Evolutionary conservation across 2,888 invertebrate genomes (phyloP).

Genomic region (Cabera pusaria): DNA sequence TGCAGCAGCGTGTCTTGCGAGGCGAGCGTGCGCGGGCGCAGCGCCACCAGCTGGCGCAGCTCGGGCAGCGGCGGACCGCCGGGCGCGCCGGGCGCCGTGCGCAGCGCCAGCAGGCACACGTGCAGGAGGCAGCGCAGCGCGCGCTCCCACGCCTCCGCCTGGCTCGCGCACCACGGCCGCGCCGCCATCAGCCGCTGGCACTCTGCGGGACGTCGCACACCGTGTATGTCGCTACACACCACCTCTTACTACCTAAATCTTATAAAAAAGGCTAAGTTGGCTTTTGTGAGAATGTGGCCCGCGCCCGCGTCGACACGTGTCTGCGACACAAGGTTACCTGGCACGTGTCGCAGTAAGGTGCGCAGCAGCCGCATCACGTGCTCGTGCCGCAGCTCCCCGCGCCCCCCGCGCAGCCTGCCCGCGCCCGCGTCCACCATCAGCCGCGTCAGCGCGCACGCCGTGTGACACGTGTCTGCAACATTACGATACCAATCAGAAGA

Average conservation of each 20-base stretch:
- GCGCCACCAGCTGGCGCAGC: constrained; percentile 70
- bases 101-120: constrained; percentile 88
- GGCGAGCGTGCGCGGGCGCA: constrained; percentile 87
- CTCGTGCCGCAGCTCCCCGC: constrained; percentile 70
- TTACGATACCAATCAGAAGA: no score
- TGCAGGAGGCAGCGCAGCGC: constrained; percentile 90
- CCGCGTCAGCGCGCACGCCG: constrained; percentile 93
- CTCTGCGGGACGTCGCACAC: constrained; percentile 60
- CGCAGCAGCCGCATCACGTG: constrained; percentile 44
- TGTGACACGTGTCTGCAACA: constrained; percentile 89
- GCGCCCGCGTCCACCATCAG: constrained; percentile 90
- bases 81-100: constrained; percentile 82
- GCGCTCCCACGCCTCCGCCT: constrained; percentile 92
- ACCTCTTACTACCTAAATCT: no score
- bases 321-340: constrained; percentile 19
- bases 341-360: constrained; percentile 88
- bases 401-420: constrained; percentile 70
- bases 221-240: no score
- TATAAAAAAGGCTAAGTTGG: no score
- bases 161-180: constrained; percentile 89
- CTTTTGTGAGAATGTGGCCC: no score
- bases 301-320: no score
- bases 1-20: constrained; percentile 93
- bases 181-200: constrained; percentile 85
- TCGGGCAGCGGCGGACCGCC: constrained; percentile 49